A percentile compares a stretch with the other conserved stretches of the same genome.
These are phyloP conservation scores for Agriopis aurantiaria DNA, from an alignment of 2,888 invertebrate species.

Conservation along the genomic window DNA sequence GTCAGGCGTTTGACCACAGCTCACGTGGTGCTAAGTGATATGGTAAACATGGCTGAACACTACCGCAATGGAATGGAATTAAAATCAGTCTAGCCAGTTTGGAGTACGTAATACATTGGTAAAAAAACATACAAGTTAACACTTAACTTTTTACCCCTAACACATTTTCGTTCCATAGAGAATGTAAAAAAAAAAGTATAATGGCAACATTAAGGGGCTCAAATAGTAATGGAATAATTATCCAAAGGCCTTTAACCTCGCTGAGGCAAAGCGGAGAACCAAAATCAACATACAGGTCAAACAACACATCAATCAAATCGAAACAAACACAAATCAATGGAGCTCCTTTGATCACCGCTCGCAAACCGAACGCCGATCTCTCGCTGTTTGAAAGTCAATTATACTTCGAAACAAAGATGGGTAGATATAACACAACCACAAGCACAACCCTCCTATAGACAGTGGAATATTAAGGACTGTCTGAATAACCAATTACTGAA, in stretches of 20 bases:
- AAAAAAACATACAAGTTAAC: too few relatives aligned
- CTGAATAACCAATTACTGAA: neutral
- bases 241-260: slow-evolving; percentile 2
- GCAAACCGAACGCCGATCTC: slow-evolving; percentile 15
- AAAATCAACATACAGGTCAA: slow-evolving; percentile 11
- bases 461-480: neutral
- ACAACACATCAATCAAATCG: slow-evolving; percentile 10
- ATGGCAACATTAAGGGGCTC: neutral
- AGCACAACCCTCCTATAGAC: neutral
- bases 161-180: neutral
- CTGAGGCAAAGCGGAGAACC: slow-evolving; percentile 1
- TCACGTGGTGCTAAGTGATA: too few relatives aligned
- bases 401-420: slow-evolving; percentile 18
- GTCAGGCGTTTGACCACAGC: too few relatives aligned
- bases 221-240: slow-evolving; percentile 1
- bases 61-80: too few relatives aligned
- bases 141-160: neutral
- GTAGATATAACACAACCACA: neutral
- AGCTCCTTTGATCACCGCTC: slow-evolving; percentile 11
- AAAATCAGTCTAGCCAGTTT: too few relatives aligned
- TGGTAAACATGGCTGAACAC: too few relatives aligned
- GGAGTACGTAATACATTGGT: too few relatives aligned
- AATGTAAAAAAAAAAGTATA: too few relatives aligned
- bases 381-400: slow-evolving; percentile 17
- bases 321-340: slow-evolving; percentile 8